These are phyloP conservation scores for Strix aluco DNA, from an alignment of 2,113 vertebrate species.

Conservation along the genomic window DNA sequence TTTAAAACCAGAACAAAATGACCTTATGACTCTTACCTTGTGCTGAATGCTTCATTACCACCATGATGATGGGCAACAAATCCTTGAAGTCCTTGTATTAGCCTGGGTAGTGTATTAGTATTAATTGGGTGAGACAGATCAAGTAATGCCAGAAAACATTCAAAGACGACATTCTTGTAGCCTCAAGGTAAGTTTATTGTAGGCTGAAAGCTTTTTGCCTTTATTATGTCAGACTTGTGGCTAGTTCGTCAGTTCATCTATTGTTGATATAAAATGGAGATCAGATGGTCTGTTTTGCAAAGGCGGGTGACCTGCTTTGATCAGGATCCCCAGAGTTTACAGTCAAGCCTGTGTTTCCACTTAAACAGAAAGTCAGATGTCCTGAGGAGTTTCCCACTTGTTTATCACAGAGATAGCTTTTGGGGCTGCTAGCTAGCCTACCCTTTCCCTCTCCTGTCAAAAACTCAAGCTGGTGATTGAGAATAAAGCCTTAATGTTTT, in stretches of 20 bases:
- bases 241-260: not conserved
- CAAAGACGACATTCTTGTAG: not conserved
- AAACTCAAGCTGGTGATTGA: not conserved
- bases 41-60: not conserved
- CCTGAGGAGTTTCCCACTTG: conserved; percentile 14
- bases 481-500: not conserved
- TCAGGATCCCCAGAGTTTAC: conserved; percentile 22
- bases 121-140: conserved; percentile 43
- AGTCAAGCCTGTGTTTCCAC: not conserved
- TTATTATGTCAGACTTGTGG: not conserved
- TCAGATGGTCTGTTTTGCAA: conserved; percentile 36
- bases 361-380: conserved; percentile 12
- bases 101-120: not conserved
- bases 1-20: not conserved
- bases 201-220: conserved; percentile 28
- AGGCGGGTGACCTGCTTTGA: conserved; percentile 40
- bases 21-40: not conserved
- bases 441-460: not conserved
- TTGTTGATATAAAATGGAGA: conserved; percentile 15
- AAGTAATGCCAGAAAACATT: not conserved
- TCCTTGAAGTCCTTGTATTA: not conserved
- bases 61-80: not conserved
- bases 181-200: not conserved
- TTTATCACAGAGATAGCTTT: not conserved
- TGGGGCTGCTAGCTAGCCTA: not conserved